Evolutionary conservation across 2,113 vertebrate species (phyloP), one percentile per base, ranked within the genome.

Genomic region (Ophiodon elongatus): DNA sequence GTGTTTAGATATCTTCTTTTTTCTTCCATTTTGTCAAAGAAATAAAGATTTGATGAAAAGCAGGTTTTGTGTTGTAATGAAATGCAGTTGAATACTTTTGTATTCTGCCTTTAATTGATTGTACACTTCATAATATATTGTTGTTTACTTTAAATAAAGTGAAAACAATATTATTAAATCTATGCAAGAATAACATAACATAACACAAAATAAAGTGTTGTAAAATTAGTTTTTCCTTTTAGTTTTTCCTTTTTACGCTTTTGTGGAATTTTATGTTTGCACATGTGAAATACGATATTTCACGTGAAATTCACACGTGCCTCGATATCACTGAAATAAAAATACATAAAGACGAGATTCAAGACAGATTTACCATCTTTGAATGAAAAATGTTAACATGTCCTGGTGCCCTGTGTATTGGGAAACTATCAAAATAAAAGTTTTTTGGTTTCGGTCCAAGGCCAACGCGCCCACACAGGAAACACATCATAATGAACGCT

Each of bases 401-500:
- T 82, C 39, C 63, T 27, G 70, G n/a, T 50, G 62, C 21, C 47
- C 19, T 72, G 76, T 43, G 52, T 4, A 13, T 39, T 19, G 72
- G 64, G 71, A 79, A 71, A 76, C 60, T 76, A 75, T 91, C 63
- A 86, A 82, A 88, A 91, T 86, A 88, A 76, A 82, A 70, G 54
- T 62, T 64, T 84, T n/a, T 85, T 87, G 27, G 65, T 80, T 72
- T 89, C 83, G 78, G 72, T 70, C 60, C 75, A 45, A 82, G 57
- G 72, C 82, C 80, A 63, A 56, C 21, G 23, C 5, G 2, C 33
- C 80, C 67, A 52, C 68, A 84, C 77, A 89, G 93, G 90, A 91
- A 91, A 89, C 80, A 54, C 37, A 78, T 27, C 37, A 65, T 72
- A 41, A 54, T 70, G 62, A 83, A 75, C 23, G 25, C 47, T 72